These are phyloP conservation scores for Stenodema calcarata DNA, from an alignment of 2,888 invertebrate species.

Conservation along the genomic window DNA sequence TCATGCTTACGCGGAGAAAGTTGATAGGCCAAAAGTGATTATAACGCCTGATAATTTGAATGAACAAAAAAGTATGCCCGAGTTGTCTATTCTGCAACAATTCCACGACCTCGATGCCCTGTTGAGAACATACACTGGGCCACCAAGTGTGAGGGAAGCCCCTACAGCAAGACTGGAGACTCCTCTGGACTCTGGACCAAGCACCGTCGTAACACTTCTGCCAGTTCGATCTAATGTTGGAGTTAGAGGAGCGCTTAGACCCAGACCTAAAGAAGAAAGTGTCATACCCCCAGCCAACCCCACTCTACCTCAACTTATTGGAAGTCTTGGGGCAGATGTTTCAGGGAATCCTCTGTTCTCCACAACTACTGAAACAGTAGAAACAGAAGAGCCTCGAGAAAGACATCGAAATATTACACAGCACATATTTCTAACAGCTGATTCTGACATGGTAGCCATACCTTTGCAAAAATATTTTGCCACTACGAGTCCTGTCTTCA, in stretches of 20 bases:
- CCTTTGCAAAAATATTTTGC: slow-evolving; percentile 47
- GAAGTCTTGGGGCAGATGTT: background rate
- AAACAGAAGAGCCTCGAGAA: background rate
- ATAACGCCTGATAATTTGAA: background rate
- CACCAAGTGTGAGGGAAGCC: background rate
- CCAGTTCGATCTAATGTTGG: slow-evolving; percentile 83
- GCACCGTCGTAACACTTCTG: slow-evolving; percentile 69
- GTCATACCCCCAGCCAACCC: background rate
- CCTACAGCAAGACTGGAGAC: slow-evolving; percentile 50
- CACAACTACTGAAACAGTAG: slow-evolving; percentile 34
- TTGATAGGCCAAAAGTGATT: slow-evolving; percentile 29
- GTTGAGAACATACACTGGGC: slow-evolving; percentile 50
- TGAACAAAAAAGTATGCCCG: slow-evolving; percentile 54
- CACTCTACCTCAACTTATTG: background rate
- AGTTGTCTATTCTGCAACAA: slow-evolving; percentile 57
- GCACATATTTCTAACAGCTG: slow-evolving; percentile 24
- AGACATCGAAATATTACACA: background rate
- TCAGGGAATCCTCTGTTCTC: background rate
- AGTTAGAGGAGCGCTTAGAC: slow-evolving; percentile 70
- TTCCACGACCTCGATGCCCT: slow-evolving; percentile 56
- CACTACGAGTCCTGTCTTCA: slow-evolving; percentile 20
- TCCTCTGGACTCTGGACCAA: slow-evolving; percentile 25
- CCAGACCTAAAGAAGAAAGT: slow-evolving; percentile 51
- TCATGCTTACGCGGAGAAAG: slow-evolving; percentile 35
- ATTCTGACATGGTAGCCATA: slow-evolving; percentile 44